A percentile compares a stretch with the other conserved stretches of the same genome.
Conservation (phyloP, 2,888 invertebrate genomes). For the Ephialtes manifestator region DNA sequence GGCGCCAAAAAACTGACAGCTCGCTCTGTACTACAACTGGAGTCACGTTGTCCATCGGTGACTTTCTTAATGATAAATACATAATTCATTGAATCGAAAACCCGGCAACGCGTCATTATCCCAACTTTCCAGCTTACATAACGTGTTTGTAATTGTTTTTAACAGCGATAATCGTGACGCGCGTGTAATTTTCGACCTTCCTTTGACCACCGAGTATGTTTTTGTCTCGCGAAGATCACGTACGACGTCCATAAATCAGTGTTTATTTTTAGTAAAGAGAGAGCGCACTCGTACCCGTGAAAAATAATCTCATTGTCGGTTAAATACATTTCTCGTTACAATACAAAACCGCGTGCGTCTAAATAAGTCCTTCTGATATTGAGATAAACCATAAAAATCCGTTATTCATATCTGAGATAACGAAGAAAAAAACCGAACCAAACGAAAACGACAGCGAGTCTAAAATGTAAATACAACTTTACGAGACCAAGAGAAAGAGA, state of each 20-base stretch:
- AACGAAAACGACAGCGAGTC: neutral
- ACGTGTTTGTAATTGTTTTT: neutral
- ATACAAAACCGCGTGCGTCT: neutral
- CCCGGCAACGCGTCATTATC: too few relatives aligned
- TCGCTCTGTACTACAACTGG: neutral
- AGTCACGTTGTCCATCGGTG: neutral
- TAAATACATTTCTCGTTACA: conserved; percentile 1
- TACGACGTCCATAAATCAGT: conserved; percentile 74
- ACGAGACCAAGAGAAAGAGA: neutral
- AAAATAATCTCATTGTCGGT: neutral
- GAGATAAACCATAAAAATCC: neutral
- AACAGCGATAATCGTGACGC: neutral
- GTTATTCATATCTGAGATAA: neutral
- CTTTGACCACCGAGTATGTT: conserved; percentile 79
- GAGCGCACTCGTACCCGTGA: conserved; percentile 32
- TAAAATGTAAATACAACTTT: neutral
- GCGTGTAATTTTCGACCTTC: conserved; percentile 51
- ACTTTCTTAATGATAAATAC: neutral
- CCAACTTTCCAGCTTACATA: neutral
- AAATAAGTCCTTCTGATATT: too few relatives aligned
- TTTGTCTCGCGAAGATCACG: conserved; percentile 76
- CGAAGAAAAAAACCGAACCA: neutral
- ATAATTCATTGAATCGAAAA: neutral
- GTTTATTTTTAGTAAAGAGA: conserved; percentile 80
- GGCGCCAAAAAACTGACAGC: conserved; percentile 14